These are phyloP conservation scores for Pristionchus mayeri DNA, from an alignment of 2,888 invertebrate species.

Conservation along the genomic window DNA sequence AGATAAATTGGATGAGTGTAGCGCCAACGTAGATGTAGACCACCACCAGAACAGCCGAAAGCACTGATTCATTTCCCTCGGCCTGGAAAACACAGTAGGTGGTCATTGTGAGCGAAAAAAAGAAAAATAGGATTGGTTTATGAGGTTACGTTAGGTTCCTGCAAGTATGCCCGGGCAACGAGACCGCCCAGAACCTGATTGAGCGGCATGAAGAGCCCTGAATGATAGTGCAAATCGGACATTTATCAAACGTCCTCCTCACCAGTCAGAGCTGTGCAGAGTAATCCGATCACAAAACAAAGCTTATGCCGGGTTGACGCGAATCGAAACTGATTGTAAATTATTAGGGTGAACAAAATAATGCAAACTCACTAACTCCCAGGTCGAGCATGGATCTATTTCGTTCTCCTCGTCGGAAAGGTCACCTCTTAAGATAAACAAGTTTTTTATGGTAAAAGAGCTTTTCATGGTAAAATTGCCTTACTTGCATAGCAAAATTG, in stretches of 20 bases:
- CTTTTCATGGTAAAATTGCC: not conserved
- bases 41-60: slow-evolving; percentile 48
- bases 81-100: not conserved
- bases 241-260: too few relatives aligned
- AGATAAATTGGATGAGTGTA: slow-evolving; percentile 51
- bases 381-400: not conserved
- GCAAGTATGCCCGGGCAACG: not conserved
- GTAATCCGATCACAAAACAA: not conserved
- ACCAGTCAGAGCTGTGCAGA: not conserved
- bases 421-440: too few relatives aligned
- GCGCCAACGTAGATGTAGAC: slow-evolving; percentile 51
- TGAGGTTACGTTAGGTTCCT: not conserved
- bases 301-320: not conserved
- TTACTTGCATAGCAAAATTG: not conserved
- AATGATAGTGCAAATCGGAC: too few relatives aligned
- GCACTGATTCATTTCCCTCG: slow-evolving; percentile 51
- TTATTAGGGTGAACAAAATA: too few relatives aligned
- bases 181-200: not conserved
- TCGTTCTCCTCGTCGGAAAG: too few relatives aligned
- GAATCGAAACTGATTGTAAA: slow-evolving; percentile 3
- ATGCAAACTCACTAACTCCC: not conserved
- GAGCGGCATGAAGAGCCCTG: slow-evolving; percentile 8
- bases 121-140: not conserved
- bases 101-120: too few relatives aligned
- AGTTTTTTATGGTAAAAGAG: not conserved